Percentiles rank a stretch among this genome's conserved stretches.
Conservation (phyloP, 2,888 invertebrate species). For the Eupithecia vulgata region DNA sequence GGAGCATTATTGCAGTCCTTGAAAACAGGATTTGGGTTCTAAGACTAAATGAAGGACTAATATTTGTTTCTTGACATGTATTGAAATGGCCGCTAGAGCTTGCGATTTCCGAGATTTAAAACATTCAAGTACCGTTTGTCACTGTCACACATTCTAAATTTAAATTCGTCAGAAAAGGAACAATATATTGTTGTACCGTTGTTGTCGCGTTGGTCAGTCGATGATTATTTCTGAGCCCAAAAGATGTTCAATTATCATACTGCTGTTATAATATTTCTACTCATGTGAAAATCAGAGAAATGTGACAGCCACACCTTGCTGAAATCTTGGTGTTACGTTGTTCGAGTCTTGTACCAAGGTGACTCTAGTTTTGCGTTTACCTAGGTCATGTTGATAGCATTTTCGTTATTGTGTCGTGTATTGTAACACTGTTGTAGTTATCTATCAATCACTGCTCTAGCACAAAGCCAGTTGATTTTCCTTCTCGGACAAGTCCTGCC, state of each 20-base stretch:
- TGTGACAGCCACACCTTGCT: slow-evolving; percentile 17
- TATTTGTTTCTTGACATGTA: slow-evolving; percentile 16
- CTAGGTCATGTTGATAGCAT: slow-evolving; percentile 24
- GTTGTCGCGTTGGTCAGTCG: slow-evolving; percentile 34
- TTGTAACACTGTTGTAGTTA: slow-evolving; percentile 20
- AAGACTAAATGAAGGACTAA: slow-evolving; percentile 41
- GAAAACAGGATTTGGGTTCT: slow-evolving; percentile 71
- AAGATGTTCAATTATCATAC: slow-evolving; percentile 21
- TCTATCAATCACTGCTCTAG: slow-evolving; percentile 20
- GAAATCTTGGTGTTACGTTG: slow-evolving; percentile 17
- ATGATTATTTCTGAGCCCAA: slow-evolving; percentile 34
- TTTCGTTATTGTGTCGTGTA: slow-evolving; percentile 11
- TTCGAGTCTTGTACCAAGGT: slow-evolving; percentile 21
- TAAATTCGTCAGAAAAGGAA: slow-evolving; percentile 42
- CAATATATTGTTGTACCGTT: slow-evolving; percentile 41
- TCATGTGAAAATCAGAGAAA: slow-evolving; percentile 17
- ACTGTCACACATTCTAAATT: slow-evolving; percentile 44
- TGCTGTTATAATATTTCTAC: slow-evolving; percentile 17
- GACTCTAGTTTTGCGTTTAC: slow-evolving; percentile 21
- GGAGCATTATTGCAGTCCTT: slow-evolving; percentile 76
- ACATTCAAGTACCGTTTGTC: slow-evolving; percentile 42
- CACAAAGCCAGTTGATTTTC: slow-evolving; percentile 9
- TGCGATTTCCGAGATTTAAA: slow-evolving; percentile 29
- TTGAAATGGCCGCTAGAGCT: not conserved
- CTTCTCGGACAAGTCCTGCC: not conserved